A percentile compares a stretch with the other conserved stretches of the same genome.
These are phyloP conservation scores for Periplaneta americana DNA, from an alignment of 1,140 invertebrate species.

Conservation along the genomic window DNA sequence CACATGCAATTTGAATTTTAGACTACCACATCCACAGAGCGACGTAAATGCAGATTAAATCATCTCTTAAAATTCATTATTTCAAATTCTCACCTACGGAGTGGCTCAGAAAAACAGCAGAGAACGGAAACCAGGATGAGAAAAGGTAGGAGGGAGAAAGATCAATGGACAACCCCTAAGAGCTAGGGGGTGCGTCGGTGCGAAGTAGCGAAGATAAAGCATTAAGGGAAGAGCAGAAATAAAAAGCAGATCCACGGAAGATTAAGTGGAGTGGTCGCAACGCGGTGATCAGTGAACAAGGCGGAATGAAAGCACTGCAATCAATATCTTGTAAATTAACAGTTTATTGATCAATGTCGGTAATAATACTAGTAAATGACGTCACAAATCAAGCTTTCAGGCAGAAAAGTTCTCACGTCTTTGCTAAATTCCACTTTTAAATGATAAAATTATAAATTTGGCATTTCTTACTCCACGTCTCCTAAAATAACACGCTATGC, in stretches of 20 bases:
- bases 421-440: too few relatives aligned
- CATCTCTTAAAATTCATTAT: not conserved
- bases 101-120: not conserved
- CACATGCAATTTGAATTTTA: not conserved
- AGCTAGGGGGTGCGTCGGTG: not conserved
- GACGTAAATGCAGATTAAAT: not conserved
- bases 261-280: not conserved
- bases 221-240: not conserved
- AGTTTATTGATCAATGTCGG: too few relatives aligned
- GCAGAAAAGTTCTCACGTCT: too few relatives aligned
- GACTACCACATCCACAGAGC: not conserved
- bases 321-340: too few relatives aligned
- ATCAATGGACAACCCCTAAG: not conserved
- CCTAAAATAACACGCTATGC: too few relatives aligned
- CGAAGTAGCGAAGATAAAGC: not conserved
- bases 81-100: not conserved
- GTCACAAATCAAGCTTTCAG: too few relatives aligned
- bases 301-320: too few relatives aligned
- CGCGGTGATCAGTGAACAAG: too few relatives aligned
- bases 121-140: not conserved
- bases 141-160: not conserved
- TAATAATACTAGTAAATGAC: too few relatives aligned
- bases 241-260: not conserved
- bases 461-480: too few relatives aligned
- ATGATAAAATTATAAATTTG: too few relatives aligned